phyloP scores from a whole-genome alignment of 2,888 invertebrate species.

The Stenichneumon culpator region DNA sequence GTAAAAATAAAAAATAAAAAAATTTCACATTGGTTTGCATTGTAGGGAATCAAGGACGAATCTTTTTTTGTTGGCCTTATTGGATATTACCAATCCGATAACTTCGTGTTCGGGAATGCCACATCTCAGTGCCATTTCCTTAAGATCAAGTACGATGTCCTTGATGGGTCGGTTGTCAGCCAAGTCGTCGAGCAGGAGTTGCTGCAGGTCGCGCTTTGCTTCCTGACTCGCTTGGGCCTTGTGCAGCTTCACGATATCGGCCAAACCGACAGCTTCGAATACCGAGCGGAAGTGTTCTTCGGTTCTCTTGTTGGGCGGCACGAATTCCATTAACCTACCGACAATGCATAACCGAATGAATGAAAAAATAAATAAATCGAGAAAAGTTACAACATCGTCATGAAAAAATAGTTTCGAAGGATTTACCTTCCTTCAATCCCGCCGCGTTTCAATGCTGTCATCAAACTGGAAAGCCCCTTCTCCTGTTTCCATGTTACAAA shows the following conservation, averaged over 20 bases:
- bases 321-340: constrained; percentile 94
- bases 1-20: constrained; percentile 65
- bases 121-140: constrained; percentile 94
- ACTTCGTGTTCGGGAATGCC: constrained; percentile 96
- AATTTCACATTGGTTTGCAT: not conserved
- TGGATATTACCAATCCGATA: constrained; percentile 90
- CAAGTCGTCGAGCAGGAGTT: constrained; percentile 92
- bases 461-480: constrained; percentile 94
- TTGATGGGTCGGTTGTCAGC: constrained; percentile 94
- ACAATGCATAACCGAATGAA: not conserved
- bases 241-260: constrained; percentile 92
- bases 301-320: constrained; percentile 97
- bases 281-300: constrained; percentile 94
- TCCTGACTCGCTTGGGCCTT: constrained; percentile 94
- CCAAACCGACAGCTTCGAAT: constrained; percentile 93
- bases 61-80: not conserved
- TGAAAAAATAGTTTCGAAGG: not conserved
- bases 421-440: constrained; percentile 89
- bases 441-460: constrained; percentile 94
- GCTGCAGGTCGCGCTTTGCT: constrained; percentile 92
- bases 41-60: not conserved
- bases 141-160: constrained; percentile 94
- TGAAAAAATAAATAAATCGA: constrained; percentile 7
- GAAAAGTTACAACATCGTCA: constrained; percentile 16
- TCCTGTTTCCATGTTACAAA: constrained; percentile 96